Evolutionary conservation across 2,797 vertebrate genomes (phyloP).

Genomic region (Phrynocephalus vlangalii): DNA sequence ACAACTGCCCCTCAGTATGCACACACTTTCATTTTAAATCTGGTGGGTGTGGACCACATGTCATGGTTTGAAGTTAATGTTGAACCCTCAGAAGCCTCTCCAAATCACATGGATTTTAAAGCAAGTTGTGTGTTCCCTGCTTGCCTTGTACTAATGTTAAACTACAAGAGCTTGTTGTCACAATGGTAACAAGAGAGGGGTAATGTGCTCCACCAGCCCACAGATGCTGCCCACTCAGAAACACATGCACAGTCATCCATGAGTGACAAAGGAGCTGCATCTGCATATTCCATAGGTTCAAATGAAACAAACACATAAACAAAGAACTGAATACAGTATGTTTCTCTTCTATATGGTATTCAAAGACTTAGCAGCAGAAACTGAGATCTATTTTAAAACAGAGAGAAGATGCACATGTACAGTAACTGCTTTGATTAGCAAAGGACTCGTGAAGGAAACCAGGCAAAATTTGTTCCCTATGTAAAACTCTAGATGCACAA

Average conservation of each 20-base stretch:
- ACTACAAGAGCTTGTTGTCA: not conserved
- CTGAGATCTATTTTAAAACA: not conserved
- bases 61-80: not conserved
- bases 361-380: not conserved
- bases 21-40: too few species aligned
- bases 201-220: not conserved
- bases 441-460: not conserved
- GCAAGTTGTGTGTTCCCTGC: not conserved
- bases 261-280: not conserved
- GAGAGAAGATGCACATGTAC: not conserved
- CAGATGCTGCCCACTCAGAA: not conserved
- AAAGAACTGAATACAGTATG: not conserved
- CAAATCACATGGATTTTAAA: not conserved
- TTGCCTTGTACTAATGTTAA: not conserved
- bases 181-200: not conserved
- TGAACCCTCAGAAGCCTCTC: not conserved
- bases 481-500: not conserved
- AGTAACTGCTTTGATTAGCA: not conserved
- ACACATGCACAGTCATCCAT: not conserved
- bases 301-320: conserved; percentile 1
- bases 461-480: conserved; percentile 1
- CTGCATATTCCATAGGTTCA: not conserved
- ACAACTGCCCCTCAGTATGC: too few species aligned
- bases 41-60: not conserved
- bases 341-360: not conserved